Evolutionary conservation across 2,888 invertebrate genomes (phyloP).

Genomic region (Globia sparganii): DNA sequence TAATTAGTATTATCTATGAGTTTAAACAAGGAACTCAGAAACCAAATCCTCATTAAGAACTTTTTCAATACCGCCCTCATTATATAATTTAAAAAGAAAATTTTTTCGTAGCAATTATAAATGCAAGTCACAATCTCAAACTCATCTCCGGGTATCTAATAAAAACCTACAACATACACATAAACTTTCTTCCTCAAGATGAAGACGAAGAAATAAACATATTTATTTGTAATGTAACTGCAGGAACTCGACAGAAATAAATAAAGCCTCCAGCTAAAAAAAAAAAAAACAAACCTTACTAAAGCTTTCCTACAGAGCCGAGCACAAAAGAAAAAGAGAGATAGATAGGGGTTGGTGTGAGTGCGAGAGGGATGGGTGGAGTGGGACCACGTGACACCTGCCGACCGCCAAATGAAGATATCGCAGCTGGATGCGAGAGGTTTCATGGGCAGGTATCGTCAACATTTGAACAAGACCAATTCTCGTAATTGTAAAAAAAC

Average conservation of each 20-base stretch:
- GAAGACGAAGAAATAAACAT: constrained; percentile 69
- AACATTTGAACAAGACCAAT: constrained; percentile 66
- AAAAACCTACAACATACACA: constrained; percentile 51
- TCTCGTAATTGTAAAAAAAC: no score
- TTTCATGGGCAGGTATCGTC: constrained; percentile 76
- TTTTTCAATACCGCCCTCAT: neutral
- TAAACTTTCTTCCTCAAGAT: constrained; percentile 62
- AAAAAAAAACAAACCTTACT: constrained; percentile 78
- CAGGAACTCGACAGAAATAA: constrained; percentile 85
- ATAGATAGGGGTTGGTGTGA: constrained; percentile 49
- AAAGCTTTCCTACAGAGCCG: constrained; percentile 83
- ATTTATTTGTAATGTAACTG: constrained; percentile 83
- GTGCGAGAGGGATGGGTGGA: constrained; percentile 73
- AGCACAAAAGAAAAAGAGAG: constrained; percentile 81
- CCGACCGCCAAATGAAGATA: constrained; percentile 90
- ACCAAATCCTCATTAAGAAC: neutral
- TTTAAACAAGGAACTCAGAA: neutral
- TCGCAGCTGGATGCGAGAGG: constrained; percentile 89
- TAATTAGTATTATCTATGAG: neutral
- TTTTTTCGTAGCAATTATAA: constrained; percentile 41
- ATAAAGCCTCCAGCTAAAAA: constrained; percentile 83
- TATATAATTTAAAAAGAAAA: neutral
- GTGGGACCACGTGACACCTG: constrained; percentile 88
- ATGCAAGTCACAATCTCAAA: constrained; percentile 35
- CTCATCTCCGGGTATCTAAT: constrained; percentile 33